Percentiles rank a stretch among this genome's conserved stretches.
Conservation (phyloP, 1,140 invertebrate species). For the Bombus confusus region DNA sequence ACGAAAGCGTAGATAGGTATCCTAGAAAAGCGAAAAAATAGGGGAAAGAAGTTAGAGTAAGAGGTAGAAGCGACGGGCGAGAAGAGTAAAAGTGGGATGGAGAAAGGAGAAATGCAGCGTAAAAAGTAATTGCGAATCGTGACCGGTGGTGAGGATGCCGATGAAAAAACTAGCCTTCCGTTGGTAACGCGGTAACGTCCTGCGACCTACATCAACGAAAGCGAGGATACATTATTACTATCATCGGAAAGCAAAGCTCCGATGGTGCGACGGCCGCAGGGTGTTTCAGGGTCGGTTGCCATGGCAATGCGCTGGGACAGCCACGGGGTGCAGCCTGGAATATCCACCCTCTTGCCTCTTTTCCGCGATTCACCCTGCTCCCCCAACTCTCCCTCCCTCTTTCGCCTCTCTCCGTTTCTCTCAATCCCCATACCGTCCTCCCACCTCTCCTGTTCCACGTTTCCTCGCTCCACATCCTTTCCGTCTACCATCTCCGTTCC, state of each 20-base stretch:
- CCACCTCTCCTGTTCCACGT: not conserved
- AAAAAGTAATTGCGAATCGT: not conserved
- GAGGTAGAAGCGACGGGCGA: not conserved
- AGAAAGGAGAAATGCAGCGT: not conserved
- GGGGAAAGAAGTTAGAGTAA: not conserved
- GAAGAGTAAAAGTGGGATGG: not conserved
- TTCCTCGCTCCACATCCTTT: constrained; percentile 8
- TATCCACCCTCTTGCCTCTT: constrained; percentile 71
- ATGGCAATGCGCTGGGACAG: constrained; percentile 71
- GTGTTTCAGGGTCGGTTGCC: constrained; percentile 75
- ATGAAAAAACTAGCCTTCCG: constrained; percentile 2
- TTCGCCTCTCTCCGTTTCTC: constrained; percentile 16
- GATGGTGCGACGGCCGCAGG: constrained; percentile 70
- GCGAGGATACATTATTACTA: constrained; percentile 75
- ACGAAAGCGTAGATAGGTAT: not conserved
- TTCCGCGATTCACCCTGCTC: constrained; percentile 59
- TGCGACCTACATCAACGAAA: constrained; percentile 75
- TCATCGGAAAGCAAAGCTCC: constrained; percentile 77
- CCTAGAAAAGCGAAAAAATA: not conserved
- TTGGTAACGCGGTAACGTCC: constrained; percentile 49
- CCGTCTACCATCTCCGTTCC: not conserved
- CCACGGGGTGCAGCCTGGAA: constrained; percentile 69
- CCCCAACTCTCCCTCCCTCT: constrained; percentile 24
- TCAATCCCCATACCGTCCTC: constrained; percentile 2
- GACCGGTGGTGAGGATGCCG: not conserved